A percentile compares a stretch with the other conserved stretches of the same genome.
phyloP scores from a whole-genome alignment of 2,797 vertebrate species.

The Poliocrania exsul region DNA sequence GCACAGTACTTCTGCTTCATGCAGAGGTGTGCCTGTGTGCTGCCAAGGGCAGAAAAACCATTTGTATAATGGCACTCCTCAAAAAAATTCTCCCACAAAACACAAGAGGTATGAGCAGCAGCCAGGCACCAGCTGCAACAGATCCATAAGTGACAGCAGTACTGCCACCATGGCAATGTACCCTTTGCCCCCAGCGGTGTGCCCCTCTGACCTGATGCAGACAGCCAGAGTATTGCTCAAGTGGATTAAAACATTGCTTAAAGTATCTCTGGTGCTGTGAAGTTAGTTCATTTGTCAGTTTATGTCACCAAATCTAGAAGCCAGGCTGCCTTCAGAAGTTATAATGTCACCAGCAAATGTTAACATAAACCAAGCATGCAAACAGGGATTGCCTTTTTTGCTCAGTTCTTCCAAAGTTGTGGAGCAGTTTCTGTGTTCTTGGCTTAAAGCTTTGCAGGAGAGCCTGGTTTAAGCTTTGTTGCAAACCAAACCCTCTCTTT shows the following conservation, averaged over 20 bases:
- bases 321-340: background rate
- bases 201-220: background rate
- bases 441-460: background rate
- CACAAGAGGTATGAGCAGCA: background rate
- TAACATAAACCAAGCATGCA: background rate
- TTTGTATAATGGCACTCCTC: background rate
- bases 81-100: background rate
- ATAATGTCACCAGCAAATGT: background rate
- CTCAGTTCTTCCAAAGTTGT: background rate
- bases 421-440: background rate
- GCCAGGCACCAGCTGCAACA: fast-evolving
- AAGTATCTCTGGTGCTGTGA: background rate
- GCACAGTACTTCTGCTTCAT: background rate
- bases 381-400: background rate
- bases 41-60: background rate
- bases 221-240: background rate
- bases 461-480: conserved; percentile 11
- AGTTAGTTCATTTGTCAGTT: background rate
- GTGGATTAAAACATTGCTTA: background rate
- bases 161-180: fast-evolving
- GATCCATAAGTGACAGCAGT: background rate
- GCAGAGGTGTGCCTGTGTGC: background rate
- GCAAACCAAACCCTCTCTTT: conserved; percentile 48
- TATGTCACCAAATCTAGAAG: background rate
- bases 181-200: fast-evolving